Evolutionary conservation across 2,888 invertebrate species (phyloP), one percentile per base, ranked within the genome.

Genomic region (Norana najaformis): DNA sequence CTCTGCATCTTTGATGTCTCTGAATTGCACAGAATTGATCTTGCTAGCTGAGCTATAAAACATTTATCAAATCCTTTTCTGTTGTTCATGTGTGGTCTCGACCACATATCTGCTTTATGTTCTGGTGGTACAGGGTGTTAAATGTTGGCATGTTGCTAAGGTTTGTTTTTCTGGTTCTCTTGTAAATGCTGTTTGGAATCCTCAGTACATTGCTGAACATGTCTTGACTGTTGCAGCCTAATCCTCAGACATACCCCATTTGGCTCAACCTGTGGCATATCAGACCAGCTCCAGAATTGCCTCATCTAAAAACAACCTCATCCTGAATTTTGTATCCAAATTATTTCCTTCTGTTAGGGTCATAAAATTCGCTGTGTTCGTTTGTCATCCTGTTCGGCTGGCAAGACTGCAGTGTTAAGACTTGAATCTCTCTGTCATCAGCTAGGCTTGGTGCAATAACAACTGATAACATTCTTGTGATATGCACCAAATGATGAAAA

Each of bases 31-130:
- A 69, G 69, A n/a, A n/a, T n/a, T 69, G 69, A 69, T 30, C 69
- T 69, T n/a, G n/a, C 30, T n/a, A n/a, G n/a, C n/a, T 69, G 69
- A 30, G 69, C 69, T 69, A 69, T 69, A 13, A 69, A 8, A n/a
- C 69, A n/a, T 69, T n/a, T n/a, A n/a, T 69, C 13, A 1, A 69
- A n/a, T 69, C n/a, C 69, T 69, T 69, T 69, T 69, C 30, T 69
- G 69, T n/a, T 69, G n/a, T 69, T 30, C 69, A n/a, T 69, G 69
- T 69, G 69, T 69, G 69, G 69, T 69, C 69, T 69, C n/a, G n/a
- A n/a, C 69, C 47, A 23, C 47, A 47, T 20, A 69, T 69, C 30
- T 69, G 30, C n/a, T 8, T n/a, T 69, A 4, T 69, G 11, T n/a
- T n/a, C n/a, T 8, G n/a, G 4, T n/a, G 8, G 69, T n/a, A n/a